Conservation (phyloP, 1,140 invertebrate species). For the Drosophila nannoptera region DNA sequence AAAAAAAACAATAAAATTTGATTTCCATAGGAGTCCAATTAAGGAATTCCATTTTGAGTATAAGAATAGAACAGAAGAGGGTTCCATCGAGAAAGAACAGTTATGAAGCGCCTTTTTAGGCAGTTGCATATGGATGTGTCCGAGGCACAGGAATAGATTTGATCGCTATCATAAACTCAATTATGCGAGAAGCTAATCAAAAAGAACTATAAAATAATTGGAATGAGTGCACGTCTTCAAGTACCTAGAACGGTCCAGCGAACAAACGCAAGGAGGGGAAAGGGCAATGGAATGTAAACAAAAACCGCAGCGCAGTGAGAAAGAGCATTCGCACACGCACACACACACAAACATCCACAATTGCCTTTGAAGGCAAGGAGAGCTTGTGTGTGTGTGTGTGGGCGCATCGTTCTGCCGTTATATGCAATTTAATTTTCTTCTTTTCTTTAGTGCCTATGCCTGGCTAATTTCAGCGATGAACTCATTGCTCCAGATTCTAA, state of each 20-base stretch:
- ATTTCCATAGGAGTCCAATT: too few relatives aligned
- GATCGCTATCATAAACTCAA: too few relatives aligned
- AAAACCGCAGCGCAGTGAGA: slow-evolving; percentile 27
- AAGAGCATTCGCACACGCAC: neutral
- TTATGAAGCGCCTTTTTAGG: too few relatives aligned
- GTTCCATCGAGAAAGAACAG: too few relatives aligned
- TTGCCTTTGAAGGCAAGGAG: neutral
- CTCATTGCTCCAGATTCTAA: slow-evolving; percentile 42
- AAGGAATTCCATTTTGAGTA: too few relatives aligned
- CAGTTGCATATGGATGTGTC: slow-evolving; percentile 4
- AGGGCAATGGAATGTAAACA: slow-evolving; percentile 44
- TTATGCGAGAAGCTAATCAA: neutral
- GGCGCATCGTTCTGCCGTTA: slow-evolving; percentile 3
- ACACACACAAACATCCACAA: slow-evolving; percentile 1
- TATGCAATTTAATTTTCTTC: slow-evolving; percentile 41
- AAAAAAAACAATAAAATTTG: too few relatives aligned
- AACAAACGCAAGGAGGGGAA: slow-evolving; percentile 29
- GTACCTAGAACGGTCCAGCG: slow-evolving; percentile 12
- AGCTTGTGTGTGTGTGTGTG: slow-evolving; percentile 10
- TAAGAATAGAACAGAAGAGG: too few relatives aligned
- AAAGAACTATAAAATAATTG: slow-evolving; percentile 4
- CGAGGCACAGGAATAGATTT: slow-evolving; percentile 12
- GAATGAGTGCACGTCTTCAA: slow-evolving; percentile 8
- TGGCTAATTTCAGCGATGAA: slow-evolving; percentile 55
- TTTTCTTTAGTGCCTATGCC: slow-evolving; percentile 35